Percentiles rank a stretch among this genome's conserved stretches.
Conservation (phyloP, 2,797 vertebrate species). For the Schizopygopsis malacanthus region DNA sequence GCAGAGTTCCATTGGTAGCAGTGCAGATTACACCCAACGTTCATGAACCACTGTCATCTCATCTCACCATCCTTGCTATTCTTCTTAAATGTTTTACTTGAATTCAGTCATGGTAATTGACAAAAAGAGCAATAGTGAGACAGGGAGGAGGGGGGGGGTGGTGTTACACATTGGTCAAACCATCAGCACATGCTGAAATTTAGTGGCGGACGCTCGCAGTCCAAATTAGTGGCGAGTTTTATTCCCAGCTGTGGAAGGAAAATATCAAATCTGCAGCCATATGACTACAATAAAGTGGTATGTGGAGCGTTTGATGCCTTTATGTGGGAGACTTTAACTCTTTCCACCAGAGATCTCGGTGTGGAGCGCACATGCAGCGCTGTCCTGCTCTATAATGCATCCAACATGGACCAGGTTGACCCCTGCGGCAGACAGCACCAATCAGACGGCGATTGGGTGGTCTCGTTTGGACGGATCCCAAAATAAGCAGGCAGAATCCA, state of each 20-base stretch:
- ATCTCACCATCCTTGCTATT: constrained; percentile 19
- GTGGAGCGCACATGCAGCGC: constrained; percentile 60
- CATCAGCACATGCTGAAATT: constrained; percentile 82
- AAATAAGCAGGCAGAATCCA: constrained; percentile 17
- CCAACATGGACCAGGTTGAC: constrained; percentile 72
- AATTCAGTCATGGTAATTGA: constrained; percentile 29
- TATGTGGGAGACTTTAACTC: constrained; percentile 83
- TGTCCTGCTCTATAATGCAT: constrained; percentile 54
- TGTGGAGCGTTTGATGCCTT: constrained; percentile 84
- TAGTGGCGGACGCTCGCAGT: constrained; percentile 82
- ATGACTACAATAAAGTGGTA: constrained; percentile 85
- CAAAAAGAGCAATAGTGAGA: constrained; percentile 42
- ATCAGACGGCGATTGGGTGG: constrained; percentile 77
- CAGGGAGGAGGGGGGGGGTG: constrained; percentile 26
- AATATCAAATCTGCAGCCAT: constrained; percentile 87
- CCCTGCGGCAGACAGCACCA: constrained; percentile 72
- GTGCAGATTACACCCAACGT: not conserved
- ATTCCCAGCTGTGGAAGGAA: constrained; percentile 86
- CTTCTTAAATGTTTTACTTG: not conserved
- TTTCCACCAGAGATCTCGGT: constrained; percentile 65
- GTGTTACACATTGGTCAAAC: constrained; percentile 81
- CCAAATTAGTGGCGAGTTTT: constrained; percentile 88
- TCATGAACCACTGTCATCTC: not conserved
- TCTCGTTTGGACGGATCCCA: constrained; percentile 69
- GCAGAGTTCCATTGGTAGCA: not conserved